Evolutionary conservation across 2,888 invertebrate species (phyloP).

Genomic region (Odontocerum albicorne): DNA sequence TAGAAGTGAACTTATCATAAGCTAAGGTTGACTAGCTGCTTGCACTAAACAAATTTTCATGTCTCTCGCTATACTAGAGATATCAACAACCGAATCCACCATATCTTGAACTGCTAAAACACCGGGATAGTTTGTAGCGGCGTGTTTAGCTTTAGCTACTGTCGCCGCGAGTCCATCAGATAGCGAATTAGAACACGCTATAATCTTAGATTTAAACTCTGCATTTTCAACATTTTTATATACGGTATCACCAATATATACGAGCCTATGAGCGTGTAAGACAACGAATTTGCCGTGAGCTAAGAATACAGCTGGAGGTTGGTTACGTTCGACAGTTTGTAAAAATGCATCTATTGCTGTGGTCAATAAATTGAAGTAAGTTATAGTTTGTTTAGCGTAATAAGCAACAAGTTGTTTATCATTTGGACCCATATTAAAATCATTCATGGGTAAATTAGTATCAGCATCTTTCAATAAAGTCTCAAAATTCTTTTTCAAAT

Average conservation of each 20-base stretch:
- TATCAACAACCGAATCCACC: slow-evolving; percentile 87
- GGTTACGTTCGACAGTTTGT: slow-evolving; percentile 87
- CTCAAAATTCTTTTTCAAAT: slow-evolving; percentile 75
- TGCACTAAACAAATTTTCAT: slow-evolving; percentile 74
- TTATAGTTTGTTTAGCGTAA: slow-evolving; percentile 84
- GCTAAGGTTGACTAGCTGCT: slow-evolving; percentile 52
- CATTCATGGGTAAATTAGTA: slow-evolving; percentile 28
- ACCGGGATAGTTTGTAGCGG: slow-evolving; percentile 90
- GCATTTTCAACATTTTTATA: slow-evolving; percentile 79
- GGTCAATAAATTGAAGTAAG: slow-evolving; percentile 81
- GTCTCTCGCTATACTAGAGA: slow-evolving; percentile 82
- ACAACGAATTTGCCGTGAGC: slow-evolving; percentile 95
- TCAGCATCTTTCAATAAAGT: slow-evolving; percentile 74
- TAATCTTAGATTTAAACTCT: slow-evolving; percentile 71
- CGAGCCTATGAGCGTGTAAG: slow-evolving; percentile 89
- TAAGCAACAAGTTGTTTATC: slow-evolving; percentile 84
- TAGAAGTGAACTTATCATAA: neutral
- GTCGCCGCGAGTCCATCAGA: slow-evolving; percentile 81
- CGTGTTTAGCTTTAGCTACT: slow-evolving; percentile 86
- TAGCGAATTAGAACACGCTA: slow-evolving; percentile 76
- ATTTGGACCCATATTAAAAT: slow-evolving; percentile 63
- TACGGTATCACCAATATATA: slow-evolving; percentile 92
- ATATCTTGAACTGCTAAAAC: slow-evolving; percentile 89
- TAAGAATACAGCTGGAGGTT: slow-evolving; percentile 91
- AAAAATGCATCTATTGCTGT: slow-evolving; percentile 92